phyloP scores from a whole-genome alignment of 2,888 invertebrate species.

The Temnothorax rugatulus region DNA sequence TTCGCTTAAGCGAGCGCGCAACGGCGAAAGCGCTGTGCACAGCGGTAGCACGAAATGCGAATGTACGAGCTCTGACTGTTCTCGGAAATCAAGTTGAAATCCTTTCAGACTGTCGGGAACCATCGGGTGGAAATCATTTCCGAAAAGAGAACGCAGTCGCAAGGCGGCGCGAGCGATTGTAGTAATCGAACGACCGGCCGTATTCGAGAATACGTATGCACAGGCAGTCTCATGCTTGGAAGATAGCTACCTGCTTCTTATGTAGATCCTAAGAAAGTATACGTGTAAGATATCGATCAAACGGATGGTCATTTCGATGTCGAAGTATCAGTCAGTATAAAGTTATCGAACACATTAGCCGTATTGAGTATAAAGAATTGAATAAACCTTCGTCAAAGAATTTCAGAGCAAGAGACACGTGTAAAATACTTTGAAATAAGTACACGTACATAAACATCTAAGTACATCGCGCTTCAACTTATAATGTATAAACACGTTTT shows the following conservation, averaged over 20 bases:
- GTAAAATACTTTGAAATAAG: neutral
- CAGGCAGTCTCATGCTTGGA: neutral
- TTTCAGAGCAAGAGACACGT: neutral
- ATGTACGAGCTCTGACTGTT: slow-evolving; percentile 48
- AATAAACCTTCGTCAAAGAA: neutral
- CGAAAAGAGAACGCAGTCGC: slow-evolving; percentile 49
- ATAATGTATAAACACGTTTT: slow-evolving; percentile 36
- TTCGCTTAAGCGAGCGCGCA: slow-evolving; percentile 48
- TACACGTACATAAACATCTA: neutral
- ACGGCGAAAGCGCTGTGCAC: slow-evolving; percentile 16
- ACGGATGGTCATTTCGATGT: neutral
- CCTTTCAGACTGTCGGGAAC: slow-evolving; percentile 52
- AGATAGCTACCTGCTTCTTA: neutral
- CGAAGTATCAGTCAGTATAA: neutral
- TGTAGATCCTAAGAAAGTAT: neutral
- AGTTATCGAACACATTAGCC: neutral
- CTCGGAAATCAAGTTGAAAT: slow-evolving; percentile 52
- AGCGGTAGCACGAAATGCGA: slow-evolving; percentile 42
- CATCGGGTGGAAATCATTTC: slow-evolving; percentile 59
- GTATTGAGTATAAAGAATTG: neutral
- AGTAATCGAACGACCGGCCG: slow-evolving; percentile 47
- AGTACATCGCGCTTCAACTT: neutral
- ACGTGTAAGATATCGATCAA: neutral
- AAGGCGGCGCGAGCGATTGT: slow-evolving; percentile 36
- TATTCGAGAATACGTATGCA: slow-evolving; percentile 20